Base-by-base conservation (phyloP, 2,113 vertebrate species). In the Mobula birostris region DNA sequence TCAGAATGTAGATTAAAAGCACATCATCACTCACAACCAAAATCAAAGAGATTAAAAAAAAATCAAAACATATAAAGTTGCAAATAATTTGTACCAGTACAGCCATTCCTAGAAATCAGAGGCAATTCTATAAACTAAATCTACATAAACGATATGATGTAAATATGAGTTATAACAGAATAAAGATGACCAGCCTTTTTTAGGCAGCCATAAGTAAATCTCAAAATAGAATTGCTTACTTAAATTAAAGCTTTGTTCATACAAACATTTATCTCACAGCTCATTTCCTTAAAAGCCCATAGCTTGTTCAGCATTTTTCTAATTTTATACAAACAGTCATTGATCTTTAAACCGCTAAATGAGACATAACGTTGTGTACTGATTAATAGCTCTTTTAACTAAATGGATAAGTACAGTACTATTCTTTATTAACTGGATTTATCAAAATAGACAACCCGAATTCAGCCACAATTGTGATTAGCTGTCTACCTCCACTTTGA, bases 341-440 rank as follows among this genome's bases (percentile, higher is more conserved):
- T 74, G 91, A 93, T 93, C 68, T 93, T 93, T 93, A 93, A 93
- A 12, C 70, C 56, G 91, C 5, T 70, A 93, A 72, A 93, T 48
- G 24, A 93, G 11, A 74, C 68, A 76, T 76, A 74, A 74, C 36
- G 74, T 93, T 93, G 40, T 15, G 68, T 56, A 40, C 19, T 74
- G 91, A 76, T 29, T 93, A 74, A 48, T 93, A 93, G 70, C 11
- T 74, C 68, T 93, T 93, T 24, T 56, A 11, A 93, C 36, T 48
- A 74, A 24, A 90, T 90, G 85, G 61, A 88, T 90, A 36, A 56
- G 61, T 87, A 12, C 40, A 87, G 7, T 87, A 61, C 56, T 61
- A 56, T 21, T 87, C 83, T 87, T 92, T 29, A 15, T 76, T 36
- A 93, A 93, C 48, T 19, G 9, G 40, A 40, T 29, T 93, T 56